phyloP scores from a whole-genome alignment of 2,113 vertebrate species.

The Gasterosteus aculeatus region DNA sequence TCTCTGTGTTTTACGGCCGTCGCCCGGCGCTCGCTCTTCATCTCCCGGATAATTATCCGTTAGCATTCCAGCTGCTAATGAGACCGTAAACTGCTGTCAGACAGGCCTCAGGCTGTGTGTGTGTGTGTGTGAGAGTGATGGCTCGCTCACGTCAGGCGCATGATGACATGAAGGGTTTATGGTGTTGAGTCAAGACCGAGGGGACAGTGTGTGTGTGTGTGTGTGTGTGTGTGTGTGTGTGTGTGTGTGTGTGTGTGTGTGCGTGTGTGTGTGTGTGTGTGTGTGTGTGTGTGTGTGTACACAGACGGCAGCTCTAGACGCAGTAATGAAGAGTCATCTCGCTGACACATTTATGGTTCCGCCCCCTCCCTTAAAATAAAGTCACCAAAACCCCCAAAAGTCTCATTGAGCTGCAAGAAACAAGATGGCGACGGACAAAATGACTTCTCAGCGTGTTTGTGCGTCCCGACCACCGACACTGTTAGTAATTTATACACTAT shows the following conservation, averaged over 20 bases:
- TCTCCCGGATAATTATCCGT: conserved; percentile 74
- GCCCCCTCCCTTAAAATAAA: too few species aligned
- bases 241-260: conserved; percentile 35
- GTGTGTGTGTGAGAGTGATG: conserved; percentile 53
- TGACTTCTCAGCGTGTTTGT: too few species aligned
- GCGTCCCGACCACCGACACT: too few species aligned
- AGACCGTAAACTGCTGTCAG: conserved; percentile 79
- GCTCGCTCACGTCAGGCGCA: conserved; percentile 55
- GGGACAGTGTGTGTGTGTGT: conserved; percentile 26
- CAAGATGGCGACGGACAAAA: too few species aligned
- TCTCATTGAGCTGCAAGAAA: too few species aligned
- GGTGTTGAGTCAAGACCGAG: conserved; percentile 62
- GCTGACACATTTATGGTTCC: conserved; percentile 67
- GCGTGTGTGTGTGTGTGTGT: conserved; percentile 40
- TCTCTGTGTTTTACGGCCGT: conserved; percentile 58
- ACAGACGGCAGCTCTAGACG: conserved; percentile 41
- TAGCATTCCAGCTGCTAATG: conserved; percentile 77
- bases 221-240: too few species aligned
- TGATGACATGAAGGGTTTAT: conserved; percentile 62
- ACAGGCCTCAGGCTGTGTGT: conserved; percentile 59
- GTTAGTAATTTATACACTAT: too few species aligned
- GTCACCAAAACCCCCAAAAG: too few species aligned
- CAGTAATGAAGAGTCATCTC: conserved; percentile 50
- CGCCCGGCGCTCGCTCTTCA: conserved; percentile 57
- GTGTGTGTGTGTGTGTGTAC: conserved; percentile 33